Conservation (phyloP, 2,797 vertebrate species). For the Moxostoma hubbsi region DNA sequence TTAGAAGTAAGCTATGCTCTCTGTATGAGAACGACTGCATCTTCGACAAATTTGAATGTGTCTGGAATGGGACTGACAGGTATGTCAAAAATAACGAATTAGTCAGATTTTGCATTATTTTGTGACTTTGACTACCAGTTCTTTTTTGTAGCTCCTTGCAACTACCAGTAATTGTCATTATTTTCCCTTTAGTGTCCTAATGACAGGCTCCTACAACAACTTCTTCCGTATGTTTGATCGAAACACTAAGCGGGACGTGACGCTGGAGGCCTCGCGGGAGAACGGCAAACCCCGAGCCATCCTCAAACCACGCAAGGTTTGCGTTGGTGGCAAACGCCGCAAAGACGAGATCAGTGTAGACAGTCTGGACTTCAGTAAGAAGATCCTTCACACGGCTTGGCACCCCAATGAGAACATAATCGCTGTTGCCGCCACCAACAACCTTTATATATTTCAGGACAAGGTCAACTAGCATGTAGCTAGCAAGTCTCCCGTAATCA, state of each 20-base stretch:
- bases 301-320: slow-evolving; percentile 91
- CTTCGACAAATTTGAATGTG: slow-evolving; percentile 99
- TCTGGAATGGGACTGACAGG: slow-evolving; percentile 99
- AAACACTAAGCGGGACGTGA: slow-evolving; percentile 87
- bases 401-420: slow-evolving; percentile 99
- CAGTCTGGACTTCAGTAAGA: slow-evolving; percentile 99
- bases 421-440: slow-evolving; percentile 98
- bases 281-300: slow-evolving; percentile 89
- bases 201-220: slow-evolving; percentile 92
- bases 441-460: slow-evolving; percentile 99
- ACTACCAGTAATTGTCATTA: not conserved
- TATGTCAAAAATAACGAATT: slow-evolving; percentile 63
- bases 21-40: slow-evolving; percentile 99
- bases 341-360: slow-evolving; percentile 99
- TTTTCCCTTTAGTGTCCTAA: slow-evolving; percentile 80
- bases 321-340: slow-evolving; percentile 92
- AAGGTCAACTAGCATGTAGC: slow-evolving; percentile 91
- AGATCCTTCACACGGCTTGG: slow-evolving; percentile 99
- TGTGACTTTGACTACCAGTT: too few relatives aligned
- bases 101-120: not conserved
- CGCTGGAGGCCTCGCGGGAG: slow-evolving; percentile 87
- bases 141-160: too few relatives aligned
- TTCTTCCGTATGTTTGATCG: slow-evolving; percentile 93
- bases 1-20: slow-evolving; percentile 96
- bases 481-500: not conserved